Evolutionary conservation across 2,888 invertebrate genomes (phyloP).

Genomic region (Scaptomyza polygonia): DNA sequence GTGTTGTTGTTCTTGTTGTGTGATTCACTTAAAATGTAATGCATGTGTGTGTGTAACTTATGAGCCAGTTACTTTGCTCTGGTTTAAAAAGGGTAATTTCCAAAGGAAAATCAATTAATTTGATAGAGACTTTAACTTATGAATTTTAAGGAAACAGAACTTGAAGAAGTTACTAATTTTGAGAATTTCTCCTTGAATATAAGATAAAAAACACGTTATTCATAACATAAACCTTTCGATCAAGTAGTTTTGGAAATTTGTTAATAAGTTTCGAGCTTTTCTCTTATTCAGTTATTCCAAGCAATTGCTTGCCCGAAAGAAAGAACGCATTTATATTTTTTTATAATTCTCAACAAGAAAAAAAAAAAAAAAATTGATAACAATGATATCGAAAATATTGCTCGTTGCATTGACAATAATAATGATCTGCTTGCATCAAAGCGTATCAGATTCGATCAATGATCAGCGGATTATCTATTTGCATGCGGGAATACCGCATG

Average conservation of each 20-base stretch:
- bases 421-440: not conserved
- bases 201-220: no score
- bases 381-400: constrained; percentile 5
- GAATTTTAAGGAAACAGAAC: no score
- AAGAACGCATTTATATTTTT: not conserved
- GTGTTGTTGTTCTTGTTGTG: not conserved
- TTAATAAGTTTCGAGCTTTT: not conserved
- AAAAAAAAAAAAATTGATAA: not conserved
- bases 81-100: not conserved
- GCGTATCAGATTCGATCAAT: not conserved
- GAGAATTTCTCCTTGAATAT: no score
- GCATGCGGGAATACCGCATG: not conserved
- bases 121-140: not conserved
- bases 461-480: constrained; percentile 23
- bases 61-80: not conserved
- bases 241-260: not conserved
- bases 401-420: not conserved
- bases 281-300: not conserved
- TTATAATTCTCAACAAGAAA: not conserved
- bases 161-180: no score
- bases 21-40: not conserved
- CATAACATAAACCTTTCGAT: no score
- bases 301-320: no score
- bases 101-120: constrained; percentile 3
- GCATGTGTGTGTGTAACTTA: not conserved